Conservation (phyloP, 2,797 vertebrate genomes). For the Cossypha niveicapilla region DNA sequence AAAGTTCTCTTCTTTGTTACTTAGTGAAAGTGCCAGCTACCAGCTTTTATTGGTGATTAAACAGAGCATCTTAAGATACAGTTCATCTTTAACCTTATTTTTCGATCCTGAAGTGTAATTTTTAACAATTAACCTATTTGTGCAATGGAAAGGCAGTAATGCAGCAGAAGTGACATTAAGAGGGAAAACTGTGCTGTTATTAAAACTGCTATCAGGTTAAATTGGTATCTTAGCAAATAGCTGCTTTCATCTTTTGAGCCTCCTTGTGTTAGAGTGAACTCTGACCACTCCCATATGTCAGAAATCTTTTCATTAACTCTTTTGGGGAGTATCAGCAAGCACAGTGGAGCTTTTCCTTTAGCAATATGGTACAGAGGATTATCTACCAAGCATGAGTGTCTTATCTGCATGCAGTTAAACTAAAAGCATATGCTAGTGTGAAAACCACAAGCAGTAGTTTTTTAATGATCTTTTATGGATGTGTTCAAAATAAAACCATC, state of each 20-base stretch:
- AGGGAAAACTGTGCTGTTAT: neutral
- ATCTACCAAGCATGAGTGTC: neutral
- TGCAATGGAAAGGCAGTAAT: neutral
- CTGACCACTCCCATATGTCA: neutral
- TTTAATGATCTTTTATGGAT: neutral
- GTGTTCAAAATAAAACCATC: neutral
- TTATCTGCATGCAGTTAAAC: neutral
- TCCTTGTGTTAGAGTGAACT: neutral
- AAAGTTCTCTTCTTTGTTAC: neutral
- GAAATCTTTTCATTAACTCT: constrained; percentile 3
- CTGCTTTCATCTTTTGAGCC: neutral
- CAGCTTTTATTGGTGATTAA: constrained; percentile 23
- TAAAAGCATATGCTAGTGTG: neutral
- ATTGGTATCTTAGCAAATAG: constrained; percentile 27
- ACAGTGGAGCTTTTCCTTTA: neutral
- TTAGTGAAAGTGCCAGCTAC: neutral
- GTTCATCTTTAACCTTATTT: constrained; percentile 11
- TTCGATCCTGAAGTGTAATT: constrained; percentile 9
- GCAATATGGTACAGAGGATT: neutral
- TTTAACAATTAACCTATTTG: constrained; percentile 46
- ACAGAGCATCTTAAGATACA: neutral
- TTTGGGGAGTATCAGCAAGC: neutral
- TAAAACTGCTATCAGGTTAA: constrained; percentile 21
- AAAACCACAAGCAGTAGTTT: neutral
- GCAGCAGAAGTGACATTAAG: neutral